These are phyloP conservation scores for Linyphia triangularis DNA, from an alignment of 2,888 invertebrate genomes.

Conservation along the genomic window DNA sequence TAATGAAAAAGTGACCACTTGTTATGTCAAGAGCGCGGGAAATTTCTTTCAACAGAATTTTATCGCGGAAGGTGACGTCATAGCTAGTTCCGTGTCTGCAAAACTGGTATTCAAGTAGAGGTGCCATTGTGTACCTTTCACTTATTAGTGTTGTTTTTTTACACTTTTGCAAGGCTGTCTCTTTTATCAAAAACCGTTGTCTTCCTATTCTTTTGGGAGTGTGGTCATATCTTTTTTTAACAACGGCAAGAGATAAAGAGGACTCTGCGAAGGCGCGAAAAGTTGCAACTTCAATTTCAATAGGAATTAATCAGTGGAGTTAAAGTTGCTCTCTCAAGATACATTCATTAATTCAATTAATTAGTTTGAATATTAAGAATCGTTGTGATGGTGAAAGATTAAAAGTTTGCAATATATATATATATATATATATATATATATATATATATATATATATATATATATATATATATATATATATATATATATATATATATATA, in stretches of 20 bases:
- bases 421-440: too few relatives aligned
- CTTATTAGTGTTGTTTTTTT: background rate
- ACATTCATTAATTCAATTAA: too few relatives aligned
- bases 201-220: background rate
- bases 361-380: too few relatives aligned
- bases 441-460: too few relatives aligned
- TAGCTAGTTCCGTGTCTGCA: slow-evolving; percentile 47
- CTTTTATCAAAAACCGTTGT: background rate
- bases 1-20: slow-evolving; percentile 37
- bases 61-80: slow-evolving; percentile 64
- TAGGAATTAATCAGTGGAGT: too few relatives aligned
- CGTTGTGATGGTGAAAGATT: too few relatives aligned
- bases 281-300: too few relatives aligned
- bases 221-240: slow-evolving; percentile 30
- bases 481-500: too few relatives aligned
- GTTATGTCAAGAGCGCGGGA: background rate
- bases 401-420: too few relatives aligned
- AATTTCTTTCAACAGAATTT: slow-evolving; percentile 10
- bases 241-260: too few relatives aligned
- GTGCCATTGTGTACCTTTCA: slow-evolving; percentile 46
- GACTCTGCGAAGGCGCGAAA: slow-evolving; percentile 4
- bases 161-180: background rate
- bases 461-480: too few relatives aligned
- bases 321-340: too few relatives aligned
- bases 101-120: slow-evolving; percentile 64